Evolutionary conservation across 2,113 vertebrate genomes (phyloP).

Genomic region (Arizona elegans): DNA sequence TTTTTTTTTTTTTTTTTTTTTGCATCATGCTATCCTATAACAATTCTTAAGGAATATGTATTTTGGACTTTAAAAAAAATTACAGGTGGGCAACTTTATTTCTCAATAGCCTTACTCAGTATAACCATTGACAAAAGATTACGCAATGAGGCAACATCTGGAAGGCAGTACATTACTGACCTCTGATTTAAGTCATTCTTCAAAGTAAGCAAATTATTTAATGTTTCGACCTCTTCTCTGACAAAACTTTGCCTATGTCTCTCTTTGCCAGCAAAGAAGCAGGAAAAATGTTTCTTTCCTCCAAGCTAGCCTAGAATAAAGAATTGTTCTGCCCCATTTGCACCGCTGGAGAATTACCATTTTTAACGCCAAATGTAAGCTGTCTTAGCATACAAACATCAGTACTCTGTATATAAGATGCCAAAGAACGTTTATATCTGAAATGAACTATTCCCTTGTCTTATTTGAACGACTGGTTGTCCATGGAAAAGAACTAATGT

Average conservation of each 20-base stretch:
- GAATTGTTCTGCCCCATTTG: background rate
- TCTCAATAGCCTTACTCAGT: background rate
- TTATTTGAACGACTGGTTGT: background rate
- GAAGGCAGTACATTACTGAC: background rate
- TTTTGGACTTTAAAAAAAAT: background rate
- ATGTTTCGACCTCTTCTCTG: background rate
- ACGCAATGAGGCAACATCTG: background rate
- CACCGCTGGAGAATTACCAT: background rate
- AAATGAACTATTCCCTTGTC: background rate
- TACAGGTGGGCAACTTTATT: background rate
- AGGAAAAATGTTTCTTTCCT: background rate
- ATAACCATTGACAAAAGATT: background rate
- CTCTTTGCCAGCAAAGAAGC: background rate
- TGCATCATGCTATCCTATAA: background rate
- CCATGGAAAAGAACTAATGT: slow-evolving; percentile 37
- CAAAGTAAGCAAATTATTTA: background rate
- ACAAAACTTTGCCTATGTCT: background rate
- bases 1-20: too few relatives aligned
- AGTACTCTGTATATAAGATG: background rate
- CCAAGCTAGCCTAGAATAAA: background rate
- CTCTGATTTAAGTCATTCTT: background rate
- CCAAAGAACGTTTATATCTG: background rate
- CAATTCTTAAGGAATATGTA: background rate
- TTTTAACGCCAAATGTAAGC: background rate
- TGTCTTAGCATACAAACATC: background rate